Evolutionary conservation across 2,888 invertebrate species (phyloP).

Genomic region (Limnephilus auricula): DNA sequence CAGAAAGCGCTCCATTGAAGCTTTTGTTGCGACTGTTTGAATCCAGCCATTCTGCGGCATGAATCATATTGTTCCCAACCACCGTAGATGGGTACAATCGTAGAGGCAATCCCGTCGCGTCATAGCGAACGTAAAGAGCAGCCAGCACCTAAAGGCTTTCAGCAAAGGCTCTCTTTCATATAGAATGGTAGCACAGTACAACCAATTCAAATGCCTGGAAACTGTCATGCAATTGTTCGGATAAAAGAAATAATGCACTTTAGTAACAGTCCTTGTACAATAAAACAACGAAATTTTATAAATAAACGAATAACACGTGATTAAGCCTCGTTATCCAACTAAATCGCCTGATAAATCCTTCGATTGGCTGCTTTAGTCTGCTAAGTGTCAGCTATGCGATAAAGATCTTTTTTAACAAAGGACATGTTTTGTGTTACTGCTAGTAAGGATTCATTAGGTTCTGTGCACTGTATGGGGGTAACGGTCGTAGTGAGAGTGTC

Average conservation of each 20-base stretch:
- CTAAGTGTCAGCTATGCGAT: no score
- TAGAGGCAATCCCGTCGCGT: background rate
- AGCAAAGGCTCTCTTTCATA: background rate
- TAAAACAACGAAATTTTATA: no score
- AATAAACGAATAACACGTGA: background rate
- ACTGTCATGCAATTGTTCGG: no score
- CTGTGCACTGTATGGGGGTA: background rate
- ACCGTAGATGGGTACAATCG: background rate
- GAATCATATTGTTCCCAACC: background rate
- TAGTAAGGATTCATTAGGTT: background rate
- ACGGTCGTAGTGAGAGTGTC: background rate
- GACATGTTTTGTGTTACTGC: background rate
- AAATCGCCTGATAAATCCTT: background rate
- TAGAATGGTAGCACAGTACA: background rate
- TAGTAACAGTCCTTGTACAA: no score
- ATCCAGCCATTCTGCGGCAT: background rate
- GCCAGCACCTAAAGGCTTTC: background rate
- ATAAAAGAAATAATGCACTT: no score
- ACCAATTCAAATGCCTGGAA: background rate
- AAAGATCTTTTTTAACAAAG: background rate
- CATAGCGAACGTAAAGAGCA: background rate
- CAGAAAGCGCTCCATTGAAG: background rate
- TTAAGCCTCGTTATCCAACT: background rate
- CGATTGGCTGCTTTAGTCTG: no score
- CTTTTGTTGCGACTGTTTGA: background rate